Evolutionary conservation across 1,140 invertebrate species (phyloP).

Genomic region (Anadara kagoshimensis): DNA sequence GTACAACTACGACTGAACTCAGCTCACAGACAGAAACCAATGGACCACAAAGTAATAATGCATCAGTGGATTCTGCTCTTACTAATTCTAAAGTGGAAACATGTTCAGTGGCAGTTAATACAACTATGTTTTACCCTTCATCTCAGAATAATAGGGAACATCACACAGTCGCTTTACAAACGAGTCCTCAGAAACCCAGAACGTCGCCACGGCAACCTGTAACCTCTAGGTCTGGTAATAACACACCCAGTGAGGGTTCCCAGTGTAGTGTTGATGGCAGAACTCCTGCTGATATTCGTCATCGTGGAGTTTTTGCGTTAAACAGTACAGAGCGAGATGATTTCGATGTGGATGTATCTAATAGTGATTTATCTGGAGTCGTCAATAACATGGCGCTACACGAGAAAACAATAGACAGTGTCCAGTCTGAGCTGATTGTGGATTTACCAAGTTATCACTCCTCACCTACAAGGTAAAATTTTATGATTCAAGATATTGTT

Average conservation of each 20-base stretch:
- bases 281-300: slow-evolving; percentile 58
- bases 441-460: slow-evolving; percentile 65
- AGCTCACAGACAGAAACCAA: slow-evolving; percentile 27
- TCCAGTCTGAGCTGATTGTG: slow-evolving; percentile 64
- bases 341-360: slow-evolving; percentile 48
- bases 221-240: slow-evolving; percentile 6
- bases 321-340: slow-evolving; percentile 60
- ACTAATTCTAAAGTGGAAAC: slow-evolving; percentile 41
- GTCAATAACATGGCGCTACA: slow-evolving; percentile 56
- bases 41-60: neutral
- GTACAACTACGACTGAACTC: slow-evolving; percentile 36
- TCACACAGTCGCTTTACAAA: slow-evolving; percentile 51
- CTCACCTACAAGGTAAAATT: slow-evolving; percentile 51
- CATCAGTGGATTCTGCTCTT: neutral
- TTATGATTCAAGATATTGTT: no score
- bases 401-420: slow-evolving; percentile 60
- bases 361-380: slow-evolving; percentile 50
- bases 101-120: slow-evolving; percentile 61
- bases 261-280: slow-evolving; percentile 38
- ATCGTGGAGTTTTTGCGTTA: slow-evolving; percentile 53
- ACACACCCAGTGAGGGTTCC: slow-evolving; percentile 13
- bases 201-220: slow-evolving; percentile 2
- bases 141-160: neutral
- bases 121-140: slow-evolving; percentile 38
- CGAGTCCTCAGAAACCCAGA: slow-evolving; percentile 48